Percentiles rank a stretch among this genome's conserved stretches.
Evolutionary conservation across 2,888 invertebrate species (phyloP).

Genomic region (Monopis laevigella): DNA sequence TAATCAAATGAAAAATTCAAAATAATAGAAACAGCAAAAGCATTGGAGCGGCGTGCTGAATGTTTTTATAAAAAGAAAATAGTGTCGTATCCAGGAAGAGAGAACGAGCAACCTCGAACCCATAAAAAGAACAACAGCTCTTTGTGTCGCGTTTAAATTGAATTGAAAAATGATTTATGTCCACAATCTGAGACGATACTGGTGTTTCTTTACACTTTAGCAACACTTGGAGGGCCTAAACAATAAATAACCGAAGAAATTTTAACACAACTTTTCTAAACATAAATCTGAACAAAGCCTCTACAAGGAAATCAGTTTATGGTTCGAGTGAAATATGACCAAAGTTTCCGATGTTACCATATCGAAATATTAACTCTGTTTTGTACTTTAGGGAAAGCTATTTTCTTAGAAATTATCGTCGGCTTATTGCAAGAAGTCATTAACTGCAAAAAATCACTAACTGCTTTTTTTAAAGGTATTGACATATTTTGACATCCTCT

Average conservation of each 20-base stretch:
- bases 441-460: too few species aligned
- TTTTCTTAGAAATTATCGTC: too few species aligned
- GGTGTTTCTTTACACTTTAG: conserved; percentile 34
- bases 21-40: too few species aligned
- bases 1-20: too few species aligned
- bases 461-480: too few species aligned
- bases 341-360: conserved; percentile 5
- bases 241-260: conserved; percentile 30
- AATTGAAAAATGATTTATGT: conserved; percentile 63
- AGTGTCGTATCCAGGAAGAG: conserved; percentile 8
- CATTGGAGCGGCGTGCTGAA: too few species aligned
- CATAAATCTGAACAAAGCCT: conserved; percentile 11
- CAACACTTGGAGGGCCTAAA: conserved; percentile 45
- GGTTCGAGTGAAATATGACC: conserved; percentile 7
- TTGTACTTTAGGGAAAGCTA: neutral
- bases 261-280: conserved; percentile 12
- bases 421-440: too few species aligned
- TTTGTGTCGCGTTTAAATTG: conserved; percentile 54
- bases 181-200: conserved; percentile 50
- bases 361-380: conserved; percentile 7
- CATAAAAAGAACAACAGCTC: conserved; percentile 47
- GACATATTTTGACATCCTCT: too few species aligned
- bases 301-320: conserved; percentile 10
- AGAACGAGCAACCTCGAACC: neutral
- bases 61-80: neutral